Evolutionary conservation across 1,140 invertebrate species (phyloP).

Genomic region (Himalopsyche phryganea): DNA sequence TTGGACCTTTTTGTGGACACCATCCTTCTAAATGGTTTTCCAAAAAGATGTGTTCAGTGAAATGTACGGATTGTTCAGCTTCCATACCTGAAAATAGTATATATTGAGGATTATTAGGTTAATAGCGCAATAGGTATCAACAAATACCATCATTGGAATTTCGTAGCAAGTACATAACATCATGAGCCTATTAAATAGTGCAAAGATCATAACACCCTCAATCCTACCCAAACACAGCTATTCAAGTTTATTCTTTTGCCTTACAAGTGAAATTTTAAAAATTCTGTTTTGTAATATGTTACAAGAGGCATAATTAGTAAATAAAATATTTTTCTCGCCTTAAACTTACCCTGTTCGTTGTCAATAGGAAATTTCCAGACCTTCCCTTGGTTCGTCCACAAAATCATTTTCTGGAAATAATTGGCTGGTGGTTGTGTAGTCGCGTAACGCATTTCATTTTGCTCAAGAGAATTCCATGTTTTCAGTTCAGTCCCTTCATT

Average conservation of each 20-base stretch:
- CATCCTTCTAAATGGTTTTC: conserved; percentile 79
- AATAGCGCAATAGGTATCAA: too few species aligned
- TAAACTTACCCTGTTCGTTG: conserved; percentile 85
- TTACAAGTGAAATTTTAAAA: too few species aligned
- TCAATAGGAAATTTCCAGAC: conserved; percentile 96
- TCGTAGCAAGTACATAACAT: too few species aligned
- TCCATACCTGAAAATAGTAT: conserved; percentile 61
- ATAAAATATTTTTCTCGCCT: neutral
- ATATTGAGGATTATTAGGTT: conserved; percentile 14
- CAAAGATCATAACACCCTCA: too few species aligned
- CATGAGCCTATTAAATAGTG: too few species aligned
- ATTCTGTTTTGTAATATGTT: too few species aligned
- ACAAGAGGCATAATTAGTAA: neutral
- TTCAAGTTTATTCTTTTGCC: too few species aligned
- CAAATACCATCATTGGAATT: too few species aligned
- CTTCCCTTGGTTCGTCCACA: conserved; percentile 92
- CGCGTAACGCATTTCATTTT: conserved; percentile 62
- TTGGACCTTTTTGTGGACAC: conserved; percentile 85
- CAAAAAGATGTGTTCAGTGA: conserved; percentile 91
- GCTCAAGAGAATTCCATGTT: conserved; percentile 66
- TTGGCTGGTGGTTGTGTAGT: conserved; percentile 74
- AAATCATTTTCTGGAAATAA: conserved; percentile 88
- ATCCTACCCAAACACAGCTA: too few species aligned
- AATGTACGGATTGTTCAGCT: conserved; percentile 75
- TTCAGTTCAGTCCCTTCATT: conserved; percentile 50